These are phyloP conservation scores for Cyrtonyx montezumae DNA, from an alignment of 2,113 vertebrate species.

Conservation along the genomic window DNA sequence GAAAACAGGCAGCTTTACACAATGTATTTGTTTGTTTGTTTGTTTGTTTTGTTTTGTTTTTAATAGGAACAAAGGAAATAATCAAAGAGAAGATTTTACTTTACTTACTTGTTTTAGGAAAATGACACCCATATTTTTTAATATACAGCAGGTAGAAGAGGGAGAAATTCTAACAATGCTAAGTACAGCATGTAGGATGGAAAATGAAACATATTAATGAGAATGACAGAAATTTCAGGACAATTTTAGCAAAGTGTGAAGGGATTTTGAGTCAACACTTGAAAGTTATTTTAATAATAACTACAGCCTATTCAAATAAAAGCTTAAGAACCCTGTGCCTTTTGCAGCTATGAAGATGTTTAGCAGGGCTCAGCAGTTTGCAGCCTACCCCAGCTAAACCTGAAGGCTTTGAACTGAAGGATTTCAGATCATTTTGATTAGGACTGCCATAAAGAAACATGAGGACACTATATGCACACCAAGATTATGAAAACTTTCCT, in stretches of 20 bases:
- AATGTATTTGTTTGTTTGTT: neutral
- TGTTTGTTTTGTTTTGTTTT: too few relatives aligned
- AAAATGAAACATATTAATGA: conserved; percentile 71
- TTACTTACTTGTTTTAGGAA: conserved; percentile 68
- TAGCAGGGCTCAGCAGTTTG: conserved; percentile 63
- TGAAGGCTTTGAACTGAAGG: conserved; percentile 1
- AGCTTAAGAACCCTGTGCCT: conserved; percentile 69
- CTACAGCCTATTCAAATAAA: conserved; percentile 78
- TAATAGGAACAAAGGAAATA: conserved; percentile 46
- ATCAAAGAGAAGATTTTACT: conserved; percentile 62
- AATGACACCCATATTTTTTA: conserved; percentile 46
- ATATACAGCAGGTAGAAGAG: conserved; percentile 41
- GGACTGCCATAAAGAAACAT: conserved; percentile 31
- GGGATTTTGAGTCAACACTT: conserved; percentile 77
- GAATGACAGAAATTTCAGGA: conserved; percentile 74
- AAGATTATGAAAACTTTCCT: conserved; percentile 33
- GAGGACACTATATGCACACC: conserved; percentile 23
- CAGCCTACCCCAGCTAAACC: conserved; percentile 58
- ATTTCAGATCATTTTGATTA: conserved; percentile 44
- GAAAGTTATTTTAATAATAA: conserved; percentile 81
- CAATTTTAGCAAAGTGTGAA: conserved; percentile 74
- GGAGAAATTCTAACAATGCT: conserved; percentile 3
- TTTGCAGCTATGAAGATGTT: conserved; percentile 73
- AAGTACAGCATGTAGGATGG: conserved; percentile 46
- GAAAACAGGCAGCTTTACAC: conserved; percentile 30